A percentile compares a stretch with the other conserved stretches of the same genome.
phyloP scores from a whole-genome alignment of 1,140 invertebrate species.

The Drosophila ficusphila region DNA sequence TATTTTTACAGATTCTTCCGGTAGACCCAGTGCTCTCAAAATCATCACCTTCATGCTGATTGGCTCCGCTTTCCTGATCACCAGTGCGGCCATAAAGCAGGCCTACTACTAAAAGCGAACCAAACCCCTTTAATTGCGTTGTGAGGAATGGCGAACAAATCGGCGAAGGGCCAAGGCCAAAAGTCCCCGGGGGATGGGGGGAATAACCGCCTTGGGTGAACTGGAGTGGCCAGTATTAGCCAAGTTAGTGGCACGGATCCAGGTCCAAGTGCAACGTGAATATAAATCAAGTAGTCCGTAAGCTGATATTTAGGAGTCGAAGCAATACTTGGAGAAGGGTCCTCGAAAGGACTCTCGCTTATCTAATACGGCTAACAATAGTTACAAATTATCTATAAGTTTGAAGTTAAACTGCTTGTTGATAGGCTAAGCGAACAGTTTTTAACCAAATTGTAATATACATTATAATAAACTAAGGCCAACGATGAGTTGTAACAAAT shows the following conservation, averaged over 20 bases:
- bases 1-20: constrained; percentile 79
- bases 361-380: constrained; percentile 32
- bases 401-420: constrained; percentile 47
- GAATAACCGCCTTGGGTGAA: background rate
- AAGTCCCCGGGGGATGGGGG: background rate
- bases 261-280: constrained; percentile 44
- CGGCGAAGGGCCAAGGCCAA: background rate
- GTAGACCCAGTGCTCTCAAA: constrained; percentile 83
- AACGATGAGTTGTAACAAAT: constrained; percentile 39
- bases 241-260: constrained; percentile 44
- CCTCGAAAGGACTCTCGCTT: constrained; percentile 25
- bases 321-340: constrained; percentile 59
- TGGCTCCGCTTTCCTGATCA: constrained; percentile 81
- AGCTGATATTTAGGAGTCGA: constrained; percentile 55
- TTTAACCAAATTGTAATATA: constrained; percentile 56
- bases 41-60: constrained; percentile 83
- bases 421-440: constrained; percentile 34
- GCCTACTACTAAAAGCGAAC: constrained; percentile 72
- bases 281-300: constrained; percentile 54
- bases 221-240: constrained; percentile 54
- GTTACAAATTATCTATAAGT: constrained; percentile 37
- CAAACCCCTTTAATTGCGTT: background rate
- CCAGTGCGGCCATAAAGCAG: constrained; percentile 82
- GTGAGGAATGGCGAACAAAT: constrained; percentile 6
- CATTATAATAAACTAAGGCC: constrained; percentile 61